phyloP scores from a whole-genome alignment of 2,113 vertebrate genomes.

The Callorhinus ursinus region DNA sequence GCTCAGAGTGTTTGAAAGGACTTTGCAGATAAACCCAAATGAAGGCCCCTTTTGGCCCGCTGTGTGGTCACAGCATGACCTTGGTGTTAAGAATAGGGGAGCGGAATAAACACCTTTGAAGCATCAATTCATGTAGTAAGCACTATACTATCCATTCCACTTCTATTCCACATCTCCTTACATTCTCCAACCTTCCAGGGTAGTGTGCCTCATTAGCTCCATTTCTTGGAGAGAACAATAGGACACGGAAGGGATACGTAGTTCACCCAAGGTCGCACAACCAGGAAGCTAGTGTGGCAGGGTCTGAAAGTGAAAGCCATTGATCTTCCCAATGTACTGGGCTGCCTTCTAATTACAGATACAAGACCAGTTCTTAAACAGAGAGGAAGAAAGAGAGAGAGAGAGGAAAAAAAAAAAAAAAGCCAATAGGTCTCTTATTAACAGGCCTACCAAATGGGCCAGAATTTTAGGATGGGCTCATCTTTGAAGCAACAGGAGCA shows the following conservation, averaged over 20 bases:
- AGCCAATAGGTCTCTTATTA: neutral
- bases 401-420: neutral
- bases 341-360: neutral
- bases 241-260: neutral
- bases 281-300: neutral
- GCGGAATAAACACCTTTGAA: neutral
- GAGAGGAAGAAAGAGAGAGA: neutral
- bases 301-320: conserved; percentile 12
- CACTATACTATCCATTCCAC: neutral
- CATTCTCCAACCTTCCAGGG: neutral
- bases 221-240: neutral
- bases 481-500: neutral
- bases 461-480: neutral
- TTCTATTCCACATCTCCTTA: neutral
- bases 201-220: neutral
- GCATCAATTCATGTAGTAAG: neutral
- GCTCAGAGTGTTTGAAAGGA: neutral
- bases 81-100: neutral
- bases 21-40: neutral
- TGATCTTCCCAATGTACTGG: neutral
- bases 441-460: neutral
- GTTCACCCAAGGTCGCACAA: neutral
- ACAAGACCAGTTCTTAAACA: neutral
- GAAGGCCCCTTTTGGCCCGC: neutral
- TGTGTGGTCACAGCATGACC: neutral